These are phyloP conservation scores for Otolemur crassicaudatus DNA, from an alignment of 2,797 vertebrate species.

Conservation along the genomic window DNA sequence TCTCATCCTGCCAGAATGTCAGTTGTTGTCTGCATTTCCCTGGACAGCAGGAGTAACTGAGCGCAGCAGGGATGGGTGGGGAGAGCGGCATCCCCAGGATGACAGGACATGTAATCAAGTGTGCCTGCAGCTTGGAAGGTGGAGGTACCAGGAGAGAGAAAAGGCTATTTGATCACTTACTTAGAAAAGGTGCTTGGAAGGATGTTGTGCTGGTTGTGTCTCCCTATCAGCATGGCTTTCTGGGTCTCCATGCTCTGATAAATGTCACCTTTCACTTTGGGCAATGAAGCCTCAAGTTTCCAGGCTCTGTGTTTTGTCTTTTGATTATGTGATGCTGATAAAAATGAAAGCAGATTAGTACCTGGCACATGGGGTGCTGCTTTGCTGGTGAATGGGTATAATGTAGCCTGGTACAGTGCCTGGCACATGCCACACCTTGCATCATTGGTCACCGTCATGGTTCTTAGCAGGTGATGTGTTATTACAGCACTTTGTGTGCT, in stretches of 20 bases:
- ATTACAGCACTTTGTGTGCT: neutral
- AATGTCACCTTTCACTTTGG: neutral
- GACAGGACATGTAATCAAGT: neutral
- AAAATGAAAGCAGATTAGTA: neutral
- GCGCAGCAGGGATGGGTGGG: neutral
- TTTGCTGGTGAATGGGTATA: neutral
- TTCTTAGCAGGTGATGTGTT: neutral
- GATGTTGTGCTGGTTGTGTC: neutral
- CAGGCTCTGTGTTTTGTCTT: neutral
- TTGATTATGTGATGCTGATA: neutral
- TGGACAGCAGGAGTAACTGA: neutral
- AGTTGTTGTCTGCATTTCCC: neutral
- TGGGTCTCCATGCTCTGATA: conserved; percentile 10
- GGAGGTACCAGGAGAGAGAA: neutral
- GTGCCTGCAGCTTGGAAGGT: conserved; percentile 3
- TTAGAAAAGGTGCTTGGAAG: neutral
- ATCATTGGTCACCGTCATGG: fast-evolving
- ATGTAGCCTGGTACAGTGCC: neutral
- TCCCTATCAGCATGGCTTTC: fast-evolving
- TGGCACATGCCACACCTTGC: neutral
- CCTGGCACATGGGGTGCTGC: neutral
- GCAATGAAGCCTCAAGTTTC: neutral
- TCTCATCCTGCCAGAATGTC: neutral
- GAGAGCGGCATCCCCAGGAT: neutral
- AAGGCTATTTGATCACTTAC: neutral